Conservation (phyloP, 2,888 invertebrate genomes). For the Diarsia rubi region DNA sequence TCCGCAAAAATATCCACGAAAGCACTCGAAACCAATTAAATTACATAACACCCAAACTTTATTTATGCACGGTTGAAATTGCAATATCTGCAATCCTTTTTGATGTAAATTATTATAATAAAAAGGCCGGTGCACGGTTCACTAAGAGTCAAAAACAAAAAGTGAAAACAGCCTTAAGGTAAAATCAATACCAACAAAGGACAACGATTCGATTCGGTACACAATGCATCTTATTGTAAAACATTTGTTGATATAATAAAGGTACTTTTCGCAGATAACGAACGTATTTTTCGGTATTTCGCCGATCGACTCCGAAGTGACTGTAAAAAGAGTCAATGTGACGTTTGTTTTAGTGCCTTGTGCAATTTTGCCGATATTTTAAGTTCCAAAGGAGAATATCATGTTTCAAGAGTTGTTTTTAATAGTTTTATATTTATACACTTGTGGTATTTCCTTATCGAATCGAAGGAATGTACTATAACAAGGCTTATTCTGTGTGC, state of each 20-base stretch:
- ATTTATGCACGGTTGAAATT: constrained; percentile 71
- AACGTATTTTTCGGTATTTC: constrained; percentile 69
- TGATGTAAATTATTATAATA: constrained; percentile 66
- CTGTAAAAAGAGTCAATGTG: constrained; percentile 72
- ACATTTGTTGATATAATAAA: constrained; percentile 68
- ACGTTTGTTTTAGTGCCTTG: constrained; percentile 68
- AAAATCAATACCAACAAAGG: constrained; percentile 34
- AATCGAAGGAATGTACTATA: constrained; percentile 65
- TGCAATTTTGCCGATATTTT: constrained; percentile 75
- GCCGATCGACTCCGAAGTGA: constrained; percentile 72
- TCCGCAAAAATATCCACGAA: constrained; percentile 60
- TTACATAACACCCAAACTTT: constrained; percentile 70
- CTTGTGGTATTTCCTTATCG: constrained; percentile 77
- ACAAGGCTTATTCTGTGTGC: constrained; percentile 29
- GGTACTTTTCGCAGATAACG: constrained; percentile 68
- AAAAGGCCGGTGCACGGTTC: constrained; percentile 45
- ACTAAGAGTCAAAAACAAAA: constrained; percentile 40
- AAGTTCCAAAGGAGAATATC: constrained; percentile 74
- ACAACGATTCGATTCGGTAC: constrained; percentile 48
- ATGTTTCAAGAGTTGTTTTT: constrained; percentile 73
- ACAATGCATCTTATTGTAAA: constrained; percentile 67
- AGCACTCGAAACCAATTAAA: constrained; percentile 66
- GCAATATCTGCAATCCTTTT: constrained; percentile 65
- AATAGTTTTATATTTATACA: constrained; percentile 59
- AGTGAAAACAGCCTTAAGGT: constrained; percentile 32